Evolutionary conservation across 2,797 vertebrate genomes (phyloP).

Genomic region (Psittacula echo): DNA sequence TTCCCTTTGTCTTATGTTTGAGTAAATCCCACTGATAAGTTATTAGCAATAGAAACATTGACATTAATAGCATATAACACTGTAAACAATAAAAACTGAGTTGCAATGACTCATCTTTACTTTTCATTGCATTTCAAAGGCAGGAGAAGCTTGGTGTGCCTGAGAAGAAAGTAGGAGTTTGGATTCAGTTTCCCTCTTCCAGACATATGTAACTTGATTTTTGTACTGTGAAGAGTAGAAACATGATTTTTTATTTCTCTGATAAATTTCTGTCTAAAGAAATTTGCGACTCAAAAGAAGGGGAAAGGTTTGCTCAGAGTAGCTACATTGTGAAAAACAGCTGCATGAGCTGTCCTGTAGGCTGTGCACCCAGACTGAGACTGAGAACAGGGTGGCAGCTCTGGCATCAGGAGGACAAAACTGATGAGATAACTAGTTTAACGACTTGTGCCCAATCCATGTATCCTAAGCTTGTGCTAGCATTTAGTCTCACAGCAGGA

Average conservation of each 20-base stretch:
- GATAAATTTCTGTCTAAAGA: not conserved
- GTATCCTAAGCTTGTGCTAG: not conserved
- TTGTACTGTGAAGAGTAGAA: not conserved
- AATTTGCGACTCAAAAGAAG: not conserved
- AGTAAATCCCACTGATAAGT: not conserved
- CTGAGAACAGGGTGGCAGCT: not conserved
- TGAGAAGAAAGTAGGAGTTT: not conserved
- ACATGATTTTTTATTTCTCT: not conserved
- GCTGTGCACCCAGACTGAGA: not conserved
- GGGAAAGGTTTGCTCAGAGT: not conserved
- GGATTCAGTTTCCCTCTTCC: not conserved
- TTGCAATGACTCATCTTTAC: not conserved
- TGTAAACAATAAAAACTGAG: not conserved
- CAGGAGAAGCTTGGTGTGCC: not conserved
- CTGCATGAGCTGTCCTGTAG: not conserved
- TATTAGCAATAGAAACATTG: not conserved
- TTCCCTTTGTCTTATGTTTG: not conserved
- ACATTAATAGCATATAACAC: not conserved
- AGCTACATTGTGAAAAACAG: not conserved
- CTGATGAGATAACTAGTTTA: not conserved
- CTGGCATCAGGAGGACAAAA: not conserved
- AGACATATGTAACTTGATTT: not conserved
- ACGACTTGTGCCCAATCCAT: fast-evolving
- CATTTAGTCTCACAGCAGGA: constrained; percentile 29
- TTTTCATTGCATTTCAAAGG: not conserved